These are phyloP conservation scores for Drosophila meridionalis DNA, from an alignment of 2,888 invertebrate genomes.

Conservation along the genomic window DNA sequence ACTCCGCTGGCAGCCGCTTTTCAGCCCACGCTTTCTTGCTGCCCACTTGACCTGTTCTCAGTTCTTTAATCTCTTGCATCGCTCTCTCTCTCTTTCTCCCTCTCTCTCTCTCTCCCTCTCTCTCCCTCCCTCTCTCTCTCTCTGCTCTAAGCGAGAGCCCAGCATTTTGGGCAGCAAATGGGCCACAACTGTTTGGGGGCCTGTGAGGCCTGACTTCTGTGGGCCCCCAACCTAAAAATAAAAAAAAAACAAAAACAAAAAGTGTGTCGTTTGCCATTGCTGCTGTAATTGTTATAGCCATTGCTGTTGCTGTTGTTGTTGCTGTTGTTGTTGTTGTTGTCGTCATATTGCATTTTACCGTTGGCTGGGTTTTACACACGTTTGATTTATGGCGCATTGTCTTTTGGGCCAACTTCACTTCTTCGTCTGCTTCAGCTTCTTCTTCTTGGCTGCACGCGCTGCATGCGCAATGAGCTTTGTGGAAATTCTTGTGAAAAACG, in stretches of 20 bases:
- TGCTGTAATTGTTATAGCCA: slow-evolving; percentile 37
- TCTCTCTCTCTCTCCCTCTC: not conserved
- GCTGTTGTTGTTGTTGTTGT: slow-evolving; percentile 22
- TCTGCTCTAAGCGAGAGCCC: not conserved
- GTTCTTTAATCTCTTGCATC: slow-evolving; percentile 18
- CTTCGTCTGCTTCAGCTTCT: slow-evolving; percentile 1
- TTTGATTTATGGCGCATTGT: slow-evolving; percentile 57
- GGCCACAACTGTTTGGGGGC: slow-evolving; percentile 24
- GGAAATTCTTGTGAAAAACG: slow-evolving; percentile 61
- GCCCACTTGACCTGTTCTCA: slow-evolving; percentile 26
- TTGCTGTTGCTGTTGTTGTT: slow-evolving; percentile 6
- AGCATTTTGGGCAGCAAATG: slow-evolving; percentile 8
- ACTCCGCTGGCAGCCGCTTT: not conserved
- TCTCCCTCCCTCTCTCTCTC: not conserved
- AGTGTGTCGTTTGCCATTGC: slow-evolving; percentile 40
- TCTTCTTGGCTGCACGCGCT: slow-evolving; percentile 35
- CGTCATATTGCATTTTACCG: slow-evolving; percentile 49
- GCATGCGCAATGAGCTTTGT: slow-evolving; percentile 54
- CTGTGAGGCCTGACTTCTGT: slow-evolving; percentile 20
- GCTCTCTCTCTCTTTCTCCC: not conserved
- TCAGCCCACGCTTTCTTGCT: slow-evolving; percentile 34
- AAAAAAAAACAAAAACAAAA: slow-evolving; percentile 17
- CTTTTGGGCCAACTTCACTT: slow-evolving; percentile 19
- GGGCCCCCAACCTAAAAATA: slow-evolving; percentile 18
- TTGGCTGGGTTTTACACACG: slow-evolving; percentile 26